Percentiles rank a stretch among this genome's conserved stretches.
Conservation (phyloP, 2,888 invertebrate species). For the Polymixis flavicincta region DNA sequence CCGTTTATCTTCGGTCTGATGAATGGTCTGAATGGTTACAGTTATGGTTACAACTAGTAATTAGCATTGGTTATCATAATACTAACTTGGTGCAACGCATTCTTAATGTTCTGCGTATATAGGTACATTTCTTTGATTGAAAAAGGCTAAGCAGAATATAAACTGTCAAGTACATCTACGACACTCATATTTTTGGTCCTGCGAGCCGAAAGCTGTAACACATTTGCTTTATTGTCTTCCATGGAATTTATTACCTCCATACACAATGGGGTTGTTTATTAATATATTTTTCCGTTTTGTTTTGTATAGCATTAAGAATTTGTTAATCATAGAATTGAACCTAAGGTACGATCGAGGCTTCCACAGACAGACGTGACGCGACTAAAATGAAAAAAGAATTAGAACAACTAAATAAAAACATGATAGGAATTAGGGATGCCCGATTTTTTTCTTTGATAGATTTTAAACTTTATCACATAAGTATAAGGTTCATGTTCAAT, state of each 20-base stretch:
- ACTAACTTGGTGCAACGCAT: not conserved
- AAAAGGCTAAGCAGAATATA: conserved; percentile 1
- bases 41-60: not conserved
- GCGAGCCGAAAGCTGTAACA: conserved; percentile 21
- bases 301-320: not conserved
- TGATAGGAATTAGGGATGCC: too few species aligned
- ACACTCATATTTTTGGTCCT: conserved; percentile 20
- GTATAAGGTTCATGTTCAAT: too few species aligned
- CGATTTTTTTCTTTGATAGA: too few species aligned
- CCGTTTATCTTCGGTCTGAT: not conserved
- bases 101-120: not conserved
- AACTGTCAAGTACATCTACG: conserved; percentile 1
- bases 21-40: too few species aligned
- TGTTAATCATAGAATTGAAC: not conserved
- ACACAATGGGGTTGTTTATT: conserved; percentile 1
- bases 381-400: too few species aligned
- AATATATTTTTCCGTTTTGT: conserved; percentile 6
- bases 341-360: not conserved
- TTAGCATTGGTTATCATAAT: not conserved
- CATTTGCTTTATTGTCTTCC: conserved; percentile 36
- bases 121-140: not conserved
- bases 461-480: too few species aligned
- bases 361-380: too few species aligned
- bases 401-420: too few species aligned
- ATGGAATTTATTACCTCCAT: conserved; percentile 10